Percentiles rank a stretch among this genome's conserved stretches.
Conservation (phyloP, 2,888 invertebrate genomes). For the Oxyteleia sp. region DNA sequence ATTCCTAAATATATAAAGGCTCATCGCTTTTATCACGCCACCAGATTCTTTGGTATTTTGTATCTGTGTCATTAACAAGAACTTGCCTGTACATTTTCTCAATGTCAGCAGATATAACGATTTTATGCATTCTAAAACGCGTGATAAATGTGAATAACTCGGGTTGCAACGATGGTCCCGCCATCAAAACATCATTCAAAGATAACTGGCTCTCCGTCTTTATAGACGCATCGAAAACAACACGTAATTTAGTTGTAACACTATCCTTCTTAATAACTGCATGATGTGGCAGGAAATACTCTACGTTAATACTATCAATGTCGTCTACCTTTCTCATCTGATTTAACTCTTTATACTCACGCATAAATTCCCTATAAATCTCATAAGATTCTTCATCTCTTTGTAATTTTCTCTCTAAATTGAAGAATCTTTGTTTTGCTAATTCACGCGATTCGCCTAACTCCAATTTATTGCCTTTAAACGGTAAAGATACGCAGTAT, state of each 20-base stretch:
- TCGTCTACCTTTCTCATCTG: not conserved
- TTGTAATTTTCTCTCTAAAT: not conserved
- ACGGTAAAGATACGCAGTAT: constrained; percentile 14
- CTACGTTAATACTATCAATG: not conserved
- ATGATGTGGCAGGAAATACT: constrained; percentile 14
- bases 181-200: no score
- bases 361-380: not conserved
- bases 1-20: no score
- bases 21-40: constrained; percentile 11
- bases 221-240: no score
- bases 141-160: not conserved
- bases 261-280: constrained; percentile 6
- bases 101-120: constrained; percentile 22
- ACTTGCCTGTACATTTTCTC: constrained; percentile 30
- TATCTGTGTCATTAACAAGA: constrained; percentile 13
- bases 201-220: no score
- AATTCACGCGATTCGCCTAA: constrained; percentile 11
- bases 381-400: not conserved
- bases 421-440: constrained; percentile 5
- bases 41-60: constrained; percentile 14
- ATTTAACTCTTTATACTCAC: not conserved
- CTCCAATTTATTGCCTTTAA: not conserved
- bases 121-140: not conserved
- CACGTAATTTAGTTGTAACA: not conserved
- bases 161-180: no score